Base-by-base conservation (phyloP, 2,797 vertebrate species). In the Neoniphon sammara region DNA sequence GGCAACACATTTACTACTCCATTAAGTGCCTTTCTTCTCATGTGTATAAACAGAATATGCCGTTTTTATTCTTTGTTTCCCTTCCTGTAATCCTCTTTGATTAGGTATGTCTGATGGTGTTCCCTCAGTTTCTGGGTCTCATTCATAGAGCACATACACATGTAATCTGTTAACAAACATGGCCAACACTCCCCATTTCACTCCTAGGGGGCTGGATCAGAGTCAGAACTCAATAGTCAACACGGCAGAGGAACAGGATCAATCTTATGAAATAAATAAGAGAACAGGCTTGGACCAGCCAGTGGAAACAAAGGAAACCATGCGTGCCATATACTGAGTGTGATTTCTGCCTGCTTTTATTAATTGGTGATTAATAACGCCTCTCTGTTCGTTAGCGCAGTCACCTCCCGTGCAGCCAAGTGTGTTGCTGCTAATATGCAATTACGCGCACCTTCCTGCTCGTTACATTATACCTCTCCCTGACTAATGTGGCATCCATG, bases 321-420 rank as follows among this genome's bases (percentile, higher is more conserved):
- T 86, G 90, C 80, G 60, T 91, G 88, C 83, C 77, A 71, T 88
- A 92, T 78, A 88, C 76, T 4, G 84, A 91, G 90, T 87, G 86
- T 89, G 89, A 93, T 90, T 91, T 92, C 91, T 91, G 87, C 86
- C 89, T 83, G 83, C 89, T 91, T 96, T 95, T 95, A 97, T 96
- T 97, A 97, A 96, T 97, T 96, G 95, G 95, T 95, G 95, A 97
- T 97, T 97, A 97, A 97, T 97, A 96, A 96, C 93, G 93, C 96
- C 95, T 96, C 94, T 96, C 95, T 94, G 94, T 98, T 97, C 96
- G 96, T 97, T 97, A 96, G 95, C 94, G 94, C 94, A 96, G 95
- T 94, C 96, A 96, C 95, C 95, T 97, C 96, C 96, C 95, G 95
- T 94, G 96, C 96, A 97, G 96, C 95, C 95, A 95, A 96, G 96